Evolutionary conservation across 1,140 invertebrate species (phyloP).

Genomic region (Halictus rubicundus): DNA sequence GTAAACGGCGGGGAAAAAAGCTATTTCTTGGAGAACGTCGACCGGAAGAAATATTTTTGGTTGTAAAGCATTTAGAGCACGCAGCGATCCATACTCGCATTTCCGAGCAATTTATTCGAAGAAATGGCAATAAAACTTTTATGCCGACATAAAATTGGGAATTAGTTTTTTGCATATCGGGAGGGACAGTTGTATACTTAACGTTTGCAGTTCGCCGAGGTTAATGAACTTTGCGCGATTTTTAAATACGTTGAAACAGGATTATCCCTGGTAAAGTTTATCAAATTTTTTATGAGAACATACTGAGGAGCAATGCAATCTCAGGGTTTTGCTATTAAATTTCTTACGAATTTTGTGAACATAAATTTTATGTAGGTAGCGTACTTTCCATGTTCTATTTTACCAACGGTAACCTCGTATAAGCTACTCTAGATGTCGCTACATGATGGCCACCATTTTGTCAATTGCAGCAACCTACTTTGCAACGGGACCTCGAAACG

Average conservation of each 20-base stretch:
- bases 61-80: neutral
- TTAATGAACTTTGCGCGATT: neutral
- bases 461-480: neutral
- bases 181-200: no score
- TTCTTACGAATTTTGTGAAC: neutral
- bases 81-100: neutral
- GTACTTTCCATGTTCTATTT: neutral
- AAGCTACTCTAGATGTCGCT: neutral
- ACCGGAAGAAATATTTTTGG: neutral
- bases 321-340: neutral
- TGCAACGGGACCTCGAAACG: neutral
- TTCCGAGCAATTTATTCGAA: neutral
- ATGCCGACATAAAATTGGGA: neutral
- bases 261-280: neutral
- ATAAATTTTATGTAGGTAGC: neutral
- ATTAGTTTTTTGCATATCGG: neutral
- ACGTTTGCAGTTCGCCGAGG: no score
- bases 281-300: neutral
- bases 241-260: neutral
- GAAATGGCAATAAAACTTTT: neutral
- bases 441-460: neutral
- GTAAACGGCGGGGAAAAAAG: neutral
- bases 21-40: neutral
- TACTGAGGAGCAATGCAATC: no score
- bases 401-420: neutral